Evolutionary conservation across 2,113 vertebrate genomes (phyloP).

Genomic region (Odocoileus virginianus): DNA sequence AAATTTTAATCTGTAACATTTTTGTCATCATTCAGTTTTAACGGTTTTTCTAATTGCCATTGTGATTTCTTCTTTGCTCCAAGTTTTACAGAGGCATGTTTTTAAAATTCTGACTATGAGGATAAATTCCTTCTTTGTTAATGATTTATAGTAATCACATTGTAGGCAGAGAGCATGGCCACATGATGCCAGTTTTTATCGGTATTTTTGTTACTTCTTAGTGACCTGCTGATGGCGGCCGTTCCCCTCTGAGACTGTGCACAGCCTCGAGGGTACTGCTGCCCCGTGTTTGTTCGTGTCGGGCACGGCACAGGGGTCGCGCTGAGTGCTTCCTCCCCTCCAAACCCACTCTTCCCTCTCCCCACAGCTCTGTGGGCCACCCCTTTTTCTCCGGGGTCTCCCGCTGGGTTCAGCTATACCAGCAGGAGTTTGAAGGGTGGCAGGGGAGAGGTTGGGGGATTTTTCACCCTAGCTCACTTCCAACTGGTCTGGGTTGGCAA

Average conservation of each 20-base stretch:
- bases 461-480: not conserved
- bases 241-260: not conserved
- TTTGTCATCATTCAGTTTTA: not conserved
- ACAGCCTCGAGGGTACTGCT: not conserved
- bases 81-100: not conserved
- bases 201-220: not conserved
- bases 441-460: not conserved
- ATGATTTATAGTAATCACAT: not conserved
- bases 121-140: not conserved
- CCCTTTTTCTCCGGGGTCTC: not conserved
- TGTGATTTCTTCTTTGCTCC: not conserved
- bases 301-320: not conserved
- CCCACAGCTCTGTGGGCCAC: not conserved
- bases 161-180: not conserved
- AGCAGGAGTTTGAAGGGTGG: not conserved
- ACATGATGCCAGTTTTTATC: not conserved
- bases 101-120: not conserved
- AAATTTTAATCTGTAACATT: not conserved
- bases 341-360: not conserved
- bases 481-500: not conserved
- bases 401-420: not conserved
- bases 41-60: not conserved
- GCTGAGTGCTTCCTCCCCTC: not conserved
- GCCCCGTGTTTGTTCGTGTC: accelerated
- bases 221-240: not conserved